Evolutionary conservation across 2,888 invertebrate species (phyloP), one percentile per base, ranked within the genome.

Genomic region (Actias luna): DNA sequence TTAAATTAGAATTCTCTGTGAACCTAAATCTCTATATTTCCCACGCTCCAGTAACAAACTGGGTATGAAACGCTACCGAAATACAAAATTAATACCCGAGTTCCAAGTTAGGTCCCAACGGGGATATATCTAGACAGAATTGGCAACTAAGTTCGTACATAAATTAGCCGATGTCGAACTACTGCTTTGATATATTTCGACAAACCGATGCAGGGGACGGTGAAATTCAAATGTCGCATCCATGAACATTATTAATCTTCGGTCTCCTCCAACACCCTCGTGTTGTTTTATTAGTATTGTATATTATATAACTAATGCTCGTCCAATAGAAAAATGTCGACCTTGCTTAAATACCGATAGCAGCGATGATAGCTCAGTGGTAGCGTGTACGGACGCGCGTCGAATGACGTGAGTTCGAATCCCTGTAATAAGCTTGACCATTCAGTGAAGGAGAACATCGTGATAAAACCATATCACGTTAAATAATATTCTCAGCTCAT

Each of bases 101-200:
- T 29, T 55, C 27, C 55, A 29, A 55, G 55, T 55, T 55, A 55
- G 55, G 55, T 55, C 55, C 29, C 55, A 8, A 3, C 55, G n/a
- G 55, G n/a, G 29, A 5, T 29, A 27, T 29, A 55, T 55, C 55
- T 29, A 55, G 55, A 55, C 55, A 8, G 59, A 59, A 39, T 58
- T 22, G 42, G n/a, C 18, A 46, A 35, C 62, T 63, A 74, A 76
- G 73, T 72, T 72, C 59, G 66, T 67, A 64, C 74, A 76, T 76
- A 73, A 76, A 74, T 76, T 76, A 74, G 66, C 67, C 67, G 59
- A 42, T 60, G 52, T 22, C 42, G 61, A 63, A 61, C 42, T 62
- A 5, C 12, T 18, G 62, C 64, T 62, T 62, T 68, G 65, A 71
- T 70, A 66, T 70, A 70, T 70, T 72, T 70, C 71, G 72, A 55